A percentile compares a stretch with the other conserved stretches of the same genome.
Conservation (phyloP, 2,888 invertebrate species). For the Portevinia maculata region DNA sequence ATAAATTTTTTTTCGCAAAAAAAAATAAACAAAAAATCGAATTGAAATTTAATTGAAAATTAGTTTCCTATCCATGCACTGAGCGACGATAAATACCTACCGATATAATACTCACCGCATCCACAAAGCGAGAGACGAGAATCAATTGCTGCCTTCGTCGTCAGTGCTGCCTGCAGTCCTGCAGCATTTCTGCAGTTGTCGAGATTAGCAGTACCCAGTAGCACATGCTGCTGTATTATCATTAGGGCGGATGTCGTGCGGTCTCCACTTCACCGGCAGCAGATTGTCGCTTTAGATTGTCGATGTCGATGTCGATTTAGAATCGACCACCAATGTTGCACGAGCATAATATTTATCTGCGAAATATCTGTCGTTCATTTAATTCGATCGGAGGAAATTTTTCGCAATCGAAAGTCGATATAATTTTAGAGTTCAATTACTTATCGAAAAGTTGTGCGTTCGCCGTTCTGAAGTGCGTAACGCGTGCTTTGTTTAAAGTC, state of each 20-base stretch:
- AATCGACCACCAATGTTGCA: conserved; percentile 41
- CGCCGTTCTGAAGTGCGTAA: not conserved
- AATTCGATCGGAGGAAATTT: conserved; percentile 37
- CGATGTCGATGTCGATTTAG: conserved; percentile 10
- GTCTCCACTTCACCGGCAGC: conserved; percentile 20
- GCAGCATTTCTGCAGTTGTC: conserved; percentile 21
- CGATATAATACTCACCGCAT: not conserved
- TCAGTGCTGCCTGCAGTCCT: too few species aligned
- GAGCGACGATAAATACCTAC: conserved; percentile 38
- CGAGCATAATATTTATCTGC: not conserved
- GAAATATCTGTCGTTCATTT: conserved; percentile 30
- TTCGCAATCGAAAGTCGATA: conserved; percentile 44
- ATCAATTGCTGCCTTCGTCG: too few species aligned
- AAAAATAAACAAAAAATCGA: conserved; percentile 40
- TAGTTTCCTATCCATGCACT: conserved; percentile 57
- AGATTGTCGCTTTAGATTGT: conserved; percentile 23
- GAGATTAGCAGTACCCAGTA: conserved; percentile 31
- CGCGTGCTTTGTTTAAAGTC: conserved; percentile 39
- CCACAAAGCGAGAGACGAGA: conserved; percentile 48
- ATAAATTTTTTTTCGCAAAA: conserved; percentile 49
- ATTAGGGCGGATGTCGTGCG: conserved; percentile 32
- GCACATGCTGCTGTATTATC: conserved; percentile 19
- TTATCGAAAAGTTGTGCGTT: not conserved
- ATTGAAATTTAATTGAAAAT: conserved; percentile 70
- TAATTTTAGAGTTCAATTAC: conserved; percentile 19